These are phyloP conservation scores for Phenganax stokvisi DNA, from an alignment of 92 coral and sea anemone species.

Conservation along the genomic window DNA sequence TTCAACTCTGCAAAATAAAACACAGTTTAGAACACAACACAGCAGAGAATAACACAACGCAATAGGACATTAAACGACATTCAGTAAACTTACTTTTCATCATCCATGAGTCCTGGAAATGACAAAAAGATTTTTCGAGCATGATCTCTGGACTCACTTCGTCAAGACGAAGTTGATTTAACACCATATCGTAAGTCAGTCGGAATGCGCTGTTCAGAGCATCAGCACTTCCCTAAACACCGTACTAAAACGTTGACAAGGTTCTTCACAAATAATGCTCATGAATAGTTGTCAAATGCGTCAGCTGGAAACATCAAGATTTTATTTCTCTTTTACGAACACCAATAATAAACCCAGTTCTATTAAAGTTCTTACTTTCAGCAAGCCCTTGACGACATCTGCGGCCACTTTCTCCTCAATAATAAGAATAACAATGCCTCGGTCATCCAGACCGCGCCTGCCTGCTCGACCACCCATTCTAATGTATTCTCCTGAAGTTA, in stretches of 20 bases:
- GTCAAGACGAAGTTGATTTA: conserved; percentile 85
- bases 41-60: background rate
- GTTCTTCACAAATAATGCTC: background rate
- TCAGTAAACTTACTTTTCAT: conserved; percentile 63
- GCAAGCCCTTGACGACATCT: conserved; percentile 81
- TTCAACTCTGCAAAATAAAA: conserved; percentile 54
- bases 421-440: conserved; percentile 90
- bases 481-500: conserved; percentile 96
- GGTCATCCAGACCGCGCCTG: conserved; percentile 90
- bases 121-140: conserved; percentile 88
- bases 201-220: conserved; percentile 97
- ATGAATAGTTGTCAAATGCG: background rate
- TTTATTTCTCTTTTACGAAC: background rate
- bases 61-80: background rate
- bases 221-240: conserved; percentile 82
- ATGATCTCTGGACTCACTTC: conserved; percentile 98
- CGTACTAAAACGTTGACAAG: background rate
- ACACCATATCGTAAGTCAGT: conserved; percentile 93
- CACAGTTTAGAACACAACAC: background rate
- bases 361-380: conserved; percentile 51
- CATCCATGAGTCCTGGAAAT: conserved; percentile 92
- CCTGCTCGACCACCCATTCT: conserved; percentile 99
- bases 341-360: too few species aligned
- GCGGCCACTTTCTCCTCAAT: conserved; percentile 98
- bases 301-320: background rate